phyloP scores from a whole-genome alignment of 2,888 invertebrate species.

The Odontocolon sp. region DNA sequence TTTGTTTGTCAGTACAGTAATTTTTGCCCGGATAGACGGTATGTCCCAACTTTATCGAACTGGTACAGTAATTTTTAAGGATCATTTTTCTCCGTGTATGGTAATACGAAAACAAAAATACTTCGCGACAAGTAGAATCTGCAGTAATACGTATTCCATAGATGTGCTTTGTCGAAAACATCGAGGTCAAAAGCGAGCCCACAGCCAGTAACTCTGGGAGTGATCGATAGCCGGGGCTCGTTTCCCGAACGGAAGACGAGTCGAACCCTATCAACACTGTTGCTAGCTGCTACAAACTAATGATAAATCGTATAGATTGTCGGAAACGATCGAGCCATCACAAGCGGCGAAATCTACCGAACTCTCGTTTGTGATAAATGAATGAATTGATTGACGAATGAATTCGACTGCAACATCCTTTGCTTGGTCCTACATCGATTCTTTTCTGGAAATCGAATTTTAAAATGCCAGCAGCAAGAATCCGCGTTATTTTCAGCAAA shows the following conservation, averaged over 20 bases:
- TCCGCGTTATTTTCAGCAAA: no score
- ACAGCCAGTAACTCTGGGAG: slow-evolving; percentile 27
- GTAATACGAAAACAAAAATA: neutral
- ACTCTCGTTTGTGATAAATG: slow-evolving; percentile 43
- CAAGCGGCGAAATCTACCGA: slow-evolving; percentile 10
- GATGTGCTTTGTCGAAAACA: slow-evolving; percentile 38
- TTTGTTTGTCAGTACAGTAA: no score
- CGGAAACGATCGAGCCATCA: slow-evolving; percentile 38
- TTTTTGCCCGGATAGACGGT: no score
- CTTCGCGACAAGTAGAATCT: neutral
- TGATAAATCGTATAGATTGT: slow-evolving; percentile 49
- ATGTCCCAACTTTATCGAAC: no score
- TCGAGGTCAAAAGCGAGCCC: slow-evolving; percentile 52
- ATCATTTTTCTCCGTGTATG: no score
- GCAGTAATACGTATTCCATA: slow-evolving; percentile 9
- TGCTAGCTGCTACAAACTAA: slow-evolving; percentile 36
- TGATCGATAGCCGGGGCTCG: slow-evolving; percentile 53
- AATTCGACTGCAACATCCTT: neutral
- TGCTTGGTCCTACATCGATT: neutral
- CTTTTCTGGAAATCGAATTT: neutral
- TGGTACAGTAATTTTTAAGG: no score
- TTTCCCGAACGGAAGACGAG: slow-evolving; percentile 52
- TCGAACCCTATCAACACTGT: slow-evolving; percentile 13
- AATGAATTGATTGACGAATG: slow-evolving; percentile 1
- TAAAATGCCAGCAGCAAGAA: neutral